Base-by-base conservation (phyloP, 1,140 invertebrate species). In the Brachionus koreanus region DNA sequence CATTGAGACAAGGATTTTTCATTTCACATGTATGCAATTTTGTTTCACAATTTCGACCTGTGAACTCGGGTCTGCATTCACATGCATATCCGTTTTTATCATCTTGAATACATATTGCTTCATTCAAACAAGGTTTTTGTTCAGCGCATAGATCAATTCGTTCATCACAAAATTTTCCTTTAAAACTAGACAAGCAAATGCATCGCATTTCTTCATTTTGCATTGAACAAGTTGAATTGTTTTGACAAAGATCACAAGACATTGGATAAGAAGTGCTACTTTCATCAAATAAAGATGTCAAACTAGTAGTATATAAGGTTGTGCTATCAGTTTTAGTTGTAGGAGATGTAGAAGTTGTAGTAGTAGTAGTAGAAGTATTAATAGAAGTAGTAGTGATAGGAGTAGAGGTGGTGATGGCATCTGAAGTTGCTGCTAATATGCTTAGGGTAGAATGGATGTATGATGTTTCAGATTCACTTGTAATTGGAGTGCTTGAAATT, bases 131-230 rank as follows among this genome's bases (percentile, higher is more conserved):
- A n/a, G 76, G 46, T 5, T 57, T 57, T 61, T 63, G 35, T 0
- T 79, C 39, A 13, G 1, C 16, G n/a, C 57, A 43, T 3, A 42
- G 10, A 42, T 57, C 63, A 35, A 65, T 25, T 25, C 19, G 16
- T 23, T 49, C 23, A 13, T 79, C 76, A 61, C 75, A 79, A 42
- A 43, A 42, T 33, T 74, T 82, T 72, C 83, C 84, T 12, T 83
- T 82, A 57, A 69, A 85, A 16, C 76, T 76, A 29, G 12, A 4
- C 33, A 33, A 16, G 84, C 84, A 85, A 16, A 82, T 25, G 81
- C 84, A 85, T 16, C 35, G 29, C 37, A 37, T 49, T n/a, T 76
- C 23, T 13, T n/a, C 4, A 16, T 23, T 46, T 46, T 74, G 19
- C 9, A 74, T 23, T 1, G 23, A 12, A 74, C 69, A 74, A 23